Conservation (phyloP, 2,113 vertebrate genomes). For the Microcebus griseorufus region DNA sequence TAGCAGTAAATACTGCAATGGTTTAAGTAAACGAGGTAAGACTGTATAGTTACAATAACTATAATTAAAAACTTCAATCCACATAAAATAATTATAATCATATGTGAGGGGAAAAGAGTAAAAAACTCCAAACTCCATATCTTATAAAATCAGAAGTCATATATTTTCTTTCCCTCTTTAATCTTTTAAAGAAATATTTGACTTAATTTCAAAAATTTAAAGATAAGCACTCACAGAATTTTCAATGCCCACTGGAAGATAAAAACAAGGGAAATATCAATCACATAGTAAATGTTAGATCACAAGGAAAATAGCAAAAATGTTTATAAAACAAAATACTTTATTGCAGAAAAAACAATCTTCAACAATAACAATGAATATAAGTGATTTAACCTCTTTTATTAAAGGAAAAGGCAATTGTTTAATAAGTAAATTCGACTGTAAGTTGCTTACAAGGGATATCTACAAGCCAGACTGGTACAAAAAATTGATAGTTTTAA, state of each 20-base stretch:
- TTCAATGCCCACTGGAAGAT: background rate
- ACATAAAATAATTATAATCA: background rate
- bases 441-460: background rate
- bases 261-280: slow-evolving; percentile 1
- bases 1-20: background rate
- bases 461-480: background rate
- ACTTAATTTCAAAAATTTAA: background rate
- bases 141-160: background rate
- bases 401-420: background rate
- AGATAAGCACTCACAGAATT: background rate
- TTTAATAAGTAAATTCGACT: background rate
- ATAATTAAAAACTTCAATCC: background rate
- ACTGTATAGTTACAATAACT: background rate
- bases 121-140: background rate
- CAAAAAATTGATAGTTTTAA: background rate
- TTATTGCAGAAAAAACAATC: background rate
- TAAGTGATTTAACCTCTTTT: background rate
- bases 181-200: background rate
- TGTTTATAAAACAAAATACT: background rate
- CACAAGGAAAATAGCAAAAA: background rate
- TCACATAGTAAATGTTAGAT: background rate
- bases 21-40: background rate
- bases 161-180: background rate
- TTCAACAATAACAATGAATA: background rate
- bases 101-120: background rate